These are phyloP conservation scores for Peromyscus aztecus DNA, from an alignment of 2,797 vertebrate species.

Conservation along the genomic window DNA sequence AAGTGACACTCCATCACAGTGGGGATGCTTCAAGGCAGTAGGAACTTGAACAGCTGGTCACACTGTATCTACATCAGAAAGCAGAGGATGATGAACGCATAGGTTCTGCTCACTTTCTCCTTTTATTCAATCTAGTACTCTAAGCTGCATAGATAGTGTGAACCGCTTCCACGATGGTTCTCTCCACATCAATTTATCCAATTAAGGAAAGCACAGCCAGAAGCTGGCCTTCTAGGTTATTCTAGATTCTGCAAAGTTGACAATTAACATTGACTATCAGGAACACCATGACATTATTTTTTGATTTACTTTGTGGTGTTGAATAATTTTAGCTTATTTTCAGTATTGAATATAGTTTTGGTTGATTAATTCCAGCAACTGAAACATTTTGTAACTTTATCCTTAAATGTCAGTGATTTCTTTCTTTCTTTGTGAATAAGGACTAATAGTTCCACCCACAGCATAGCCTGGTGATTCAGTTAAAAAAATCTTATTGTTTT, in stretches of 20 bases:
- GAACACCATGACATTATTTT: neutral
- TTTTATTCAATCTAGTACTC: neutral
- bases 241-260: neutral
- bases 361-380: neutral
- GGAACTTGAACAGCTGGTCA: neutral
- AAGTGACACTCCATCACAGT: neutral
- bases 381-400: neutral
- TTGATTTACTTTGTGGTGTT: neutral
- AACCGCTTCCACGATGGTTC: neutral
- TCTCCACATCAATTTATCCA: neutral
- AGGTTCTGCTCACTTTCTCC: neutral
- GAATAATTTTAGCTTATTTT: neutral
- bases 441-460: neutral
- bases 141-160: neutral
- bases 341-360: neutral
- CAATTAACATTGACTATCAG: neutral
- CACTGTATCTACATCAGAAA: neutral
- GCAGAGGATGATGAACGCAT: neutral
- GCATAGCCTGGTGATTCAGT: neutral
- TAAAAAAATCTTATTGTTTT: neutral
- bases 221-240: neutral
- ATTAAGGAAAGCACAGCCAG: neutral
- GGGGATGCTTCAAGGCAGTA: neutral
- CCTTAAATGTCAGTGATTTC: neutral
- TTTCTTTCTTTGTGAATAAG: neutral